phyloP scores from a whole-genome alignment of 2,888 invertebrate species.

The Heliconius hortense region DNA sequence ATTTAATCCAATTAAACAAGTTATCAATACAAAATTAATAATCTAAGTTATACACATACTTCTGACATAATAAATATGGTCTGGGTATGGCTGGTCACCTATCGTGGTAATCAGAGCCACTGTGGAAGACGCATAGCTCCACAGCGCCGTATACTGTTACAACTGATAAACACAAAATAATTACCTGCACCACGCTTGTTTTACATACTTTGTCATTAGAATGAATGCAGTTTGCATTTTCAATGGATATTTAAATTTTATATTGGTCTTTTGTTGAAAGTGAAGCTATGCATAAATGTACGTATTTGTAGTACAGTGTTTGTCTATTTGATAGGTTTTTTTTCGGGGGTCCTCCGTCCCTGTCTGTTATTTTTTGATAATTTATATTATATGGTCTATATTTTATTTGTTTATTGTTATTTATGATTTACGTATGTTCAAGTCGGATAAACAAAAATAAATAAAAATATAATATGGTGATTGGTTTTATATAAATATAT shows the following conservation, averaged over 20 bases:
- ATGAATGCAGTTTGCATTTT: slow-evolving; percentile 16
- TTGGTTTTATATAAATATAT: no score
- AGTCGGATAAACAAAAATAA: no score
- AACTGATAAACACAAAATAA: slow-evolving; percentile 34
- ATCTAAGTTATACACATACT: slow-evolving; percentile 15
- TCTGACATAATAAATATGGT: slow-evolving; percentile 15
- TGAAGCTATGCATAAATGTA: background rate
- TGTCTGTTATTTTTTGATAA: no score
- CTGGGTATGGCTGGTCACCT: slow-evolving; percentile 6
- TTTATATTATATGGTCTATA: no score
- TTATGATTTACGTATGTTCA: no score
- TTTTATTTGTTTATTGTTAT: no score
- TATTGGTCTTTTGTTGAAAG: background rate
- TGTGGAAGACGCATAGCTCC: slow-evolving; percentile 31
- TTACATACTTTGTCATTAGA: slow-evolving; percentile 29
- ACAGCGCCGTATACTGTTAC: slow-evolving; percentile 30
- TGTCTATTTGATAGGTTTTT: no score
- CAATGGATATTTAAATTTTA: background rate
- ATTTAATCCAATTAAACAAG: slow-evolving; percentile 11
- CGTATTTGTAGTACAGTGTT: no score
- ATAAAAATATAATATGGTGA: no score
- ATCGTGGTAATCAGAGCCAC: slow-evolving; percentile 35
- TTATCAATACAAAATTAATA: slow-evolving; percentile 26
- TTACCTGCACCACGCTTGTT: slow-evolving; percentile 24
- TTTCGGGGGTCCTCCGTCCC: no score